Percentiles rank a stretch among this genome's conserved stretches.
Evolutionary conservation across 2,797 vertebrate species (phyloP).

Genomic region (Clarias pachynema): DNA sequence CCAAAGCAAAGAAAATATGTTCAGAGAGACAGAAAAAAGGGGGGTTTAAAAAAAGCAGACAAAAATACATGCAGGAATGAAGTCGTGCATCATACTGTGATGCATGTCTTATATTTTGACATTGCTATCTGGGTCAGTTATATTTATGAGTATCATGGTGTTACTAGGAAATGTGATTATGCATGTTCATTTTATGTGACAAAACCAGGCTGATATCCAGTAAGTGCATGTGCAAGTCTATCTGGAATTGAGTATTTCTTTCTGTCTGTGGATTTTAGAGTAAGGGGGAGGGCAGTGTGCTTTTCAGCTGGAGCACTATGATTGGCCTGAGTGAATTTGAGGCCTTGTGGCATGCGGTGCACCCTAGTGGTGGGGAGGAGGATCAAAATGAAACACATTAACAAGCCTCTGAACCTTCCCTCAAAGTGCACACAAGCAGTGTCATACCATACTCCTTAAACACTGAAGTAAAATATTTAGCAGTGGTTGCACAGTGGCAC

Average conservation of each 20-base stretch:
- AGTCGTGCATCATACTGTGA: constrained; percentile 55
- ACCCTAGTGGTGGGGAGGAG: constrained; percentile 73
- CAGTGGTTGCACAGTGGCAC: background rate
- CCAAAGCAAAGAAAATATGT: constrained; percentile 51
- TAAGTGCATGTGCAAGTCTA: constrained; percentile 32
- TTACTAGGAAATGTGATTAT: constrained; percentile 70
- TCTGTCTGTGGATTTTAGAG: constrained; percentile 64
- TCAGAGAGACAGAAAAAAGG: constrained; percentile 25
- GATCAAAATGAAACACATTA: constrained; percentile 52
- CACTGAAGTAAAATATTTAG: background rate
- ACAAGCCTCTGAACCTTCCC: background rate
- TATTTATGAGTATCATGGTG: constrained; percentile 65
- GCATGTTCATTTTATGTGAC: constrained; percentile 63
- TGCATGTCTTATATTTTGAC: constrained; percentile 56
- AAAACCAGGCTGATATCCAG: constrained; percentile 60
- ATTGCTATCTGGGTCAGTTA: constrained; percentile 69
- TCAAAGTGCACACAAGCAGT: constrained; percentile 14
- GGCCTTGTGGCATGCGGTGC: constrained; percentile 70
- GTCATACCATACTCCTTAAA: background rate
- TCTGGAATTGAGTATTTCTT: constrained; percentile 38
- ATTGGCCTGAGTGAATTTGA: constrained; percentile 62
- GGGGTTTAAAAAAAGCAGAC: constrained; percentile 27
- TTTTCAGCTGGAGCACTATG: constrained; percentile 47
- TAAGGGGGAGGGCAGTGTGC: constrained; percentile 53
- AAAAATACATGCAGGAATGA: constrained; percentile 62